Evolutionary conservation across 2,888 invertebrate species (phyloP).

Genomic region (Galeruca laticollis): DNA sequence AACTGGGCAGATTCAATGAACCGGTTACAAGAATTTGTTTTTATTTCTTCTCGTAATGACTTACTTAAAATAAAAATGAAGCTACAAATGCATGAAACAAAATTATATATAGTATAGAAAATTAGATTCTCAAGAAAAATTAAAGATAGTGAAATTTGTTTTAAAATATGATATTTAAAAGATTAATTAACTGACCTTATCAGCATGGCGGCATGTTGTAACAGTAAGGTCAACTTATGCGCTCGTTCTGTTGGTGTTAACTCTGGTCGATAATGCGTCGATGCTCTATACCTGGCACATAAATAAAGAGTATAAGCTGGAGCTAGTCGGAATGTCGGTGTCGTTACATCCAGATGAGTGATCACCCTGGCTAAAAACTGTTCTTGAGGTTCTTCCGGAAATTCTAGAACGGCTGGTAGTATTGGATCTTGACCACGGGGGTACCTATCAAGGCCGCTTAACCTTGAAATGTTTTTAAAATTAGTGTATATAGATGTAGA

Average conservation of each 20-base stretch:
- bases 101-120: too few species aligned
- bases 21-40: too few species aligned
- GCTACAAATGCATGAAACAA: too few species aligned
- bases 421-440: constrained; percentile 87
- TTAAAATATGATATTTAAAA: background rate
- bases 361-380: constrained; percentile 90
- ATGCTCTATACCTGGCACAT: constrained; percentile 92
- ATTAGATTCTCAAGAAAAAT: too few species aligned
- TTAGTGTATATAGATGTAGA: too few species aligned
- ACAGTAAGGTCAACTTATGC: constrained; percentile 88
- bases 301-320: constrained; percentile 97
- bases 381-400: constrained; percentile 95
- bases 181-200: constrained; percentile 70
- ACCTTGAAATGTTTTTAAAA: constrained; percentile 46
- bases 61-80: too few species aligned
- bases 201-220: constrained; percentile 91
- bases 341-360: constrained; percentile 88
- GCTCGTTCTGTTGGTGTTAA: constrained; percentile 92
- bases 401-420: constrained; percentile 93
- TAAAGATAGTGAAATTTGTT: too few species aligned
- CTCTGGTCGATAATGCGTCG: constrained; percentile 94
- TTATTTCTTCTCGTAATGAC: too few species aligned
- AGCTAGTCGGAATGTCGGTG: constrained; percentile 93
- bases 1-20: too few species aligned
- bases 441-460: constrained; percentile 68